phyloP scores from a whole-genome alignment of 2,888 invertebrate species.

The Harmothoe impar region DNA sequence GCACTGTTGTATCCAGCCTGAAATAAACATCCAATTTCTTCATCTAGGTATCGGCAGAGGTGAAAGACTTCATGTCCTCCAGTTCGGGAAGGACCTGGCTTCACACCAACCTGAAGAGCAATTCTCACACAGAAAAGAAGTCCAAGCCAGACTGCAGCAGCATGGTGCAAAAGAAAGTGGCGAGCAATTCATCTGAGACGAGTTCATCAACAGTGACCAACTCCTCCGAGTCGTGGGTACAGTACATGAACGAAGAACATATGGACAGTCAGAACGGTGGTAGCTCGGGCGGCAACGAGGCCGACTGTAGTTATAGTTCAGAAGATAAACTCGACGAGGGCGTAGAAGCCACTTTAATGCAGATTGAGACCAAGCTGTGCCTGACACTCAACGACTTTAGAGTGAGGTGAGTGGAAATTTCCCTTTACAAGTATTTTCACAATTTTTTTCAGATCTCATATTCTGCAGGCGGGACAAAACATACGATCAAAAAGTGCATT shows the following conservation, averaged over 20 bases:
- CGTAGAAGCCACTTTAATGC: background rate
- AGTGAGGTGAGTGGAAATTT: background rate
- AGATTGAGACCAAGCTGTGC: conserved; percentile 28
- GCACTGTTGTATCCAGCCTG: no score
- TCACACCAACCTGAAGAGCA: background rate
- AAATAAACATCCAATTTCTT: no score
- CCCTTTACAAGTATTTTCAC: no score
- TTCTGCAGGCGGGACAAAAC: no score
- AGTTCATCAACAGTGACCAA: background rate
- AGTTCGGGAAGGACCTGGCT: background rate
- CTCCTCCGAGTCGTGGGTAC: background rate
- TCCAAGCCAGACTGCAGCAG: background rate
- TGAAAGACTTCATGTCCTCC: background rate
- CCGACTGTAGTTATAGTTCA: background rate
- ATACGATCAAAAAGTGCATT: no score
- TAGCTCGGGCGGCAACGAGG: conserved; percentile 5
- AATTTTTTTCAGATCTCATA: no score
- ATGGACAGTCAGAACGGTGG: background rate
- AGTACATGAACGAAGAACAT: background rate
- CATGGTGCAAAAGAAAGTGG: background rate
- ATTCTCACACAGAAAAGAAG: background rate
- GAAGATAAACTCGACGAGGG: background rate
- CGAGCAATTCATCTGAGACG: background rate
- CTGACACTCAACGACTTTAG: conserved; percentile 14
- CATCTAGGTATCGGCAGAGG: background rate